Evolutionary conservation across 1,140 invertebrate genomes (phyloP).

Genomic region (Meloidogyne chitwoodi): DNA sequence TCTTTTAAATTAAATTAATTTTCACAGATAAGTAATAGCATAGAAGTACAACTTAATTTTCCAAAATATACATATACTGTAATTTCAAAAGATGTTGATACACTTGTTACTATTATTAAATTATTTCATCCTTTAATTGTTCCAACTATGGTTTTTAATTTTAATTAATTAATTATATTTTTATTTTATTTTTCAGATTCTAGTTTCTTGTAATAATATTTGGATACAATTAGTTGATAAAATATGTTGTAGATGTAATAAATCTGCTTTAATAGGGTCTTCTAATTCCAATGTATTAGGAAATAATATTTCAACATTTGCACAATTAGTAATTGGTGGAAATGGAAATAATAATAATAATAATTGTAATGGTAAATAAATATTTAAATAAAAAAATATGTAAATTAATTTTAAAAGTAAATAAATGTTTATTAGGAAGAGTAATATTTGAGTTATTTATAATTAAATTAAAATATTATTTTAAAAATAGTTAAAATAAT

Average conservation of each 20-base stretch:
- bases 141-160: slow-evolving; percentile 26
- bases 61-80: not conserved
- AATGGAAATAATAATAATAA: not conserved
- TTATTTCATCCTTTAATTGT: slow-evolving; percentile 43
- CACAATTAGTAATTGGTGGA: not conserved
- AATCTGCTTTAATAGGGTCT: not conserved
- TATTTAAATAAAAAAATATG: too few relatives aligned
- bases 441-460: too few relatives aligned
- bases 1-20: not conserved
- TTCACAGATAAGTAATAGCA: not conserved
- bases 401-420: too few relatives aligned
- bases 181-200: slow-evolving; percentile 24
- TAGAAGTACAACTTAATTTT: not conserved
- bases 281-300: not conserved
- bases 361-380: not conserved
- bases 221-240: slow-evolving; percentile 41
- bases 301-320: not conserved
- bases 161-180: not conserved
- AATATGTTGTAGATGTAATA: slow-evolving; percentile 27
- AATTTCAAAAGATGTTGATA: slow-evolving; percentile 31
- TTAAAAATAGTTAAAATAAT: too few relatives aligned
- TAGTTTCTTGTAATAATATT: slow-evolving; percentile 35
- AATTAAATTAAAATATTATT: too few relatives aligned
- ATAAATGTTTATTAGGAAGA: too few relatives aligned
- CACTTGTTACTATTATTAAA: slow-evolving; percentile 20